A percentile compares a stretch with the other conserved stretches of the same genome.
phyloP scores from a whole-genome alignment of 2,888 invertebrate species.

The Troglohyphantes excavatus region DNA sequence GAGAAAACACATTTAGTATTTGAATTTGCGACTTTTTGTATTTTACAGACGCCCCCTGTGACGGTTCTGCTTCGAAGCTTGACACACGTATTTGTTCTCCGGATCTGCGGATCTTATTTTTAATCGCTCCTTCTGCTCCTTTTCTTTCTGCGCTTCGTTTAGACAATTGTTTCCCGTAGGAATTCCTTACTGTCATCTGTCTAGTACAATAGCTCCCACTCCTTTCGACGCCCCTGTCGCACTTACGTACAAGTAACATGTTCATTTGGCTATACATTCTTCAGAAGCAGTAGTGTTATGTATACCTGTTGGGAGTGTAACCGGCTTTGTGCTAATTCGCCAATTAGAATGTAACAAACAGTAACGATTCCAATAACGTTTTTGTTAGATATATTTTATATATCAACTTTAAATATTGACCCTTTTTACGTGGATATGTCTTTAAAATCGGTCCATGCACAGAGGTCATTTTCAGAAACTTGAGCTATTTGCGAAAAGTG shows the following conservation, averaged over 20 bases:
- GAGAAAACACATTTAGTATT: too few species aligned
- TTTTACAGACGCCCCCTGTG: not conserved
- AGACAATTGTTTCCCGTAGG: slow-evolving; percentile 27
- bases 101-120: slow-evolving; percentile 20
- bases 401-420: too few species aligned
- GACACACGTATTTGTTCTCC: slow-evolving; percentile 64
- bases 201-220: slow-evolving; percentile 6
- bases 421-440: too few species aligned
- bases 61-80: not conserved
- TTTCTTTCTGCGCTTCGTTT: slow-evolving; percentile 21
- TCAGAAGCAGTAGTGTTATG: not conserved
- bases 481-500: too few species aligned
- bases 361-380: too few species aligned
- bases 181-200: slow-evolving; percentile 58
- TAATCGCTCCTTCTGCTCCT: slow-evolving; percentile 29
- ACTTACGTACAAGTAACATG: not conserved
- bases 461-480: too few species aligned
- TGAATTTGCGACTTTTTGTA: not conserved
- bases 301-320: too few species aligned
- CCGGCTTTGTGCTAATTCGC: too few species aligned
- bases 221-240: slow-evolving; percentile 54
- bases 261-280: not conserved
- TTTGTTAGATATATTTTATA: too few species aligned
- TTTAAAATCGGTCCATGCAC: too few species aligned
- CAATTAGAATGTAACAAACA: too few species aligned